Conservation (phyloP, 2,888 invertebrate species). For the Scaptomyza polygonia region DNA sequence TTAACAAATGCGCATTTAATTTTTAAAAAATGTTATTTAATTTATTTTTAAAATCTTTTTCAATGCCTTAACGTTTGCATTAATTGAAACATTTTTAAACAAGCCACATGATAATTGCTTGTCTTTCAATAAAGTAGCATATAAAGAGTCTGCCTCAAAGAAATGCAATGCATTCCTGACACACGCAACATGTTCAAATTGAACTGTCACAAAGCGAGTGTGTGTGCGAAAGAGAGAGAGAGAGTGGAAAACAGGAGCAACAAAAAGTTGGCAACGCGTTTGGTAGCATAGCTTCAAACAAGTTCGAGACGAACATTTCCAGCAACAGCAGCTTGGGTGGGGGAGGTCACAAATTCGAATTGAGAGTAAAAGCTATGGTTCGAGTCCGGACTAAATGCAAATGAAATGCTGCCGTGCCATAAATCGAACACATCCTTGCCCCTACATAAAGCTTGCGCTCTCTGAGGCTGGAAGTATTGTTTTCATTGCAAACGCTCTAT, state of each 20-base stretch:
- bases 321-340: conserved; percentile 28
- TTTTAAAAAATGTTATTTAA: no score
- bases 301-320: conserved; percentile 31
- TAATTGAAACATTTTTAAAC: background rate
- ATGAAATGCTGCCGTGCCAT: conserved; percentile 2
- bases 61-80: background rate
- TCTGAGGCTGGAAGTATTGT: conserved; percentile 51
- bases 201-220: conserved; percentile 13
- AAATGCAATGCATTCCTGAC: conserved; percentile 7
- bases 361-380: conserved; percentile 48
- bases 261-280: conserved; percentile 32
- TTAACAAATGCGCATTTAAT: no score
- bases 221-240: no score
- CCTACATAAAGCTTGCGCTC: conserved; percentile 43
- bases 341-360: conserved; percentile 8
- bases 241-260: background rate
- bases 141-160: conserved; percentile 2
- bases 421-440: background rate
- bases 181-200: conserved; percentile 34
- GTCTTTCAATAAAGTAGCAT: conserved; percentile 8
- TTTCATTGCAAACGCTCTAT: conserved; percentile 58
- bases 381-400: conserved; percentile 23
- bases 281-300: conserved; percentile 23
- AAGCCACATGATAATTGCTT: background rate
- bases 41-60: background rate